These are phyloP conservation scores for Paradoxurus hermaphroditus DNA, from an alignment of 2,113 vertebrate species.

Conservation along the genomic window DNA sequence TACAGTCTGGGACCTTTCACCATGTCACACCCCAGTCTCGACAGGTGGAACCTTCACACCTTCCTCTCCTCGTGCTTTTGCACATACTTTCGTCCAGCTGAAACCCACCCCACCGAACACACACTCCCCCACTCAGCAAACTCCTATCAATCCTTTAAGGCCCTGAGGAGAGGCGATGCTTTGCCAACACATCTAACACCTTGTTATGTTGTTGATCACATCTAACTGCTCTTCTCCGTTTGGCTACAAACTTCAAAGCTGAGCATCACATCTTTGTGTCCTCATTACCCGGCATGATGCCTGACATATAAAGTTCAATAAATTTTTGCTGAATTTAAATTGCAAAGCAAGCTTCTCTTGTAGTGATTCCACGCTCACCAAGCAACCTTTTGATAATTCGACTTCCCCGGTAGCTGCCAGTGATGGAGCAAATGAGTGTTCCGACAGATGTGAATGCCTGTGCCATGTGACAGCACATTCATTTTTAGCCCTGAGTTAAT, in stretches of 20 bases:
- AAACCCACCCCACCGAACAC: not conserved
- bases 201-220: not conserved
- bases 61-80: not conserved
- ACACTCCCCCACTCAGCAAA: not conserved
- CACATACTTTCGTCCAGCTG: not conserved
- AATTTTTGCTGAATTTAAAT: conserved; percentile 33
- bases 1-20: not conserved
- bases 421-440: not conserved
- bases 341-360: not conserved
- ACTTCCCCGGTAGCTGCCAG: not conserved
- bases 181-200: not conserved
- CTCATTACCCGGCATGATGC: too few relatives aligned
- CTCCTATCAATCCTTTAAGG: not conserved
- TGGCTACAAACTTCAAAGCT: not conserved
- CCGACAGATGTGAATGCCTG: conserved; percentile 52
- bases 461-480: conserved; percentile 39
- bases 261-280: not conserved
- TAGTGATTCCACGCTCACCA: not conserved
- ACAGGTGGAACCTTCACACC: not conserved
- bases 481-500: conserved; percentile 51
- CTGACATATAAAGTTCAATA: not conserved
- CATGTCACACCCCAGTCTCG: not conserved
- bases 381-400: conserved; percentile 34
- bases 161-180: not conserved
- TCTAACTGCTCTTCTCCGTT: not conserved